phyloP scores from a whole-genome alignment of 1,140 invertebrate genomes.

The Metopolophium dirhodum region DNA sequence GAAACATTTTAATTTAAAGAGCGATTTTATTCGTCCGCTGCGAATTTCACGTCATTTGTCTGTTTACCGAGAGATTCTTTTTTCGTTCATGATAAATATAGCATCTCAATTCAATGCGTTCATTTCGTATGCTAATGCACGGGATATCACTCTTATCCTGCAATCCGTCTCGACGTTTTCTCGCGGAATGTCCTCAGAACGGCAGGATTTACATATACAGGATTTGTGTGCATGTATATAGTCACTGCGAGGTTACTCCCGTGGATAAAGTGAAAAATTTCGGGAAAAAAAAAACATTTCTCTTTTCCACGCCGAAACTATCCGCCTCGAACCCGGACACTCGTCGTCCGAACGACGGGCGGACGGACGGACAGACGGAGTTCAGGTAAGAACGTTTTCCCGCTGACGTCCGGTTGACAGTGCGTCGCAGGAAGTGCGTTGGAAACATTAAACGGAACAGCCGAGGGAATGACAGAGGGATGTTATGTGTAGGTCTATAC shows the following conservation, averaged over 20 bases:
- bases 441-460: neutral
- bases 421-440: neutral
- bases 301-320: neutral
- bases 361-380: neutral
- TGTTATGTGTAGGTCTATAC: neutral
- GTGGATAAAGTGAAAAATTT: neutral
- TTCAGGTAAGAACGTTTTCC: neutral
- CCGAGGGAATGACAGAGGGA: neutral
- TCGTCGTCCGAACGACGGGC: neutral
- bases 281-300: neutral
- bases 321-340: neutral
- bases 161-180: neutral
- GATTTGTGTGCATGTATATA: neutral
- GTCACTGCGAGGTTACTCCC: neutral
- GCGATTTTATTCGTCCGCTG: neutral
- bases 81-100: neutral
- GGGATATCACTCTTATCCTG: neutral
- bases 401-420: slow-evolving; percentile 3
- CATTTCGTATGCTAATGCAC: slow-evolving; percentile 18
- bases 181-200: neutral
- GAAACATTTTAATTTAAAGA: neutral
- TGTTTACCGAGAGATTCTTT: neutral
- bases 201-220: neutral
- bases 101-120: neutral
- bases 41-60: neutral